Evolutionary conservation across 2,113 vertebrate genomes (phyloP), one percentile per base, ranked within the genome.

Genomic region (Sebastes schlegelii): DNA sequence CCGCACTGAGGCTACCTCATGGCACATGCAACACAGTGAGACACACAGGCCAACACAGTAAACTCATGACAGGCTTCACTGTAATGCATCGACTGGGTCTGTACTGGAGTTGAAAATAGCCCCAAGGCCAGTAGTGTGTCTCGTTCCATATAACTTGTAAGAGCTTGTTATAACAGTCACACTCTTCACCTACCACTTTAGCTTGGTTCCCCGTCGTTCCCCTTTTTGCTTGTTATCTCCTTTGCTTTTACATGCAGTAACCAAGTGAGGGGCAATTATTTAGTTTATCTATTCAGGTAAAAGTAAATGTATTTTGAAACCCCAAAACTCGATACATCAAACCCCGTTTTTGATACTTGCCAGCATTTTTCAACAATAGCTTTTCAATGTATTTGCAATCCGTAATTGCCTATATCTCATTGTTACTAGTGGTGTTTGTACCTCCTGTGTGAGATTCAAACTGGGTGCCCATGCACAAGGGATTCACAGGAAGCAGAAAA

Each of bases 21-120:
- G 85, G 74, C 79, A 79, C 81, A 84, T 77, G 78, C 77, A 90
- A 86, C 90, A 84, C 88, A 88, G 79, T 84, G 81, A 89, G 73
- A 90, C 71, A 86, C 75, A 76, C 48, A 65, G 81, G 54, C 80
- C 89, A 76, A 62, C 61, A 40, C 60, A 72, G 51, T 55, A 74
- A 64, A 51, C 71, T 55, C 23, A 9, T 89, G 89, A 90, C 92
- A 90, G 79, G 75, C 77, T 67, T 92, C 86, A 82, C 43, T 74
- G 83, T 68, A 76, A 76, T 61, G 83, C 87, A 65, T 69, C 13
- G 23, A 52, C 77, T 77, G 77, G 55, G 51, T 80, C 77, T 74
- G 67, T 52, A 19, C 65, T 49, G 51, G 16, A 62, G 74, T 84
- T 67, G 77, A 75, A 86, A 90, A 85, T 83, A 89, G 61, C 83